A percentile compares a stretch with the other conserved stretches of the same genome.
Conservation (phyloP, 2,113 vertebrate genomes). For the Triplophysa siluroides region DNA sequence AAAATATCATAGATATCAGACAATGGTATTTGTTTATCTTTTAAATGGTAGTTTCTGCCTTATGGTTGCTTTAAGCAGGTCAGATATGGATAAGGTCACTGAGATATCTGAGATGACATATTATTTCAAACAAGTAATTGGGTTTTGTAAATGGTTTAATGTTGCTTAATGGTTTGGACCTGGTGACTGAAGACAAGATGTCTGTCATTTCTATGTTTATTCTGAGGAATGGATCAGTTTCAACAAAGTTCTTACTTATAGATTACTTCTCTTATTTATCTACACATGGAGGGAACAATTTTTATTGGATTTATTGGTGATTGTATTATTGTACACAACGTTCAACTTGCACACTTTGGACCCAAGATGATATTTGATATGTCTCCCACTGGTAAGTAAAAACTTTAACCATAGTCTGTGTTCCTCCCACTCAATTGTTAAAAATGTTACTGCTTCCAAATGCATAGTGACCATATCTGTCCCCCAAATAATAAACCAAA, state of each 20-base stretch:
- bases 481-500: too few species aligned
- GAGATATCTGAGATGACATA: neutral
- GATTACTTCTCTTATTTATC: neutral
- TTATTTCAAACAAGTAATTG: neutral
- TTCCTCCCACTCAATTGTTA: too few species aligned
- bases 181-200: neutral
- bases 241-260: neutral
- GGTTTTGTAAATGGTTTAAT: neutral
- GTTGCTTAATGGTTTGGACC: slow-evolving; percentile 3
- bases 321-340: neutral
- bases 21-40: neutral
- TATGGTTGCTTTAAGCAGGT: neutral
- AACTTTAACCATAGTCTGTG: too few species aligned
- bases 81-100: neutral
- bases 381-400: too few species aligned
- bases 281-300: neutral
- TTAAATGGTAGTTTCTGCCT: neutral
- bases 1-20: neutral
- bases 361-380: neutral
- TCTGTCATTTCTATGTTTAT: neutral
- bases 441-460: too few species aligned
- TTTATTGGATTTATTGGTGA: neutral
- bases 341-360: neutral
- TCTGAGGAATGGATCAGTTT: neutral
- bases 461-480: too few species aligned